phyloP scores from a whole-genome alignment of 1,140 invertebrate genomes.

The Drosophila micromelanica region DNA sequence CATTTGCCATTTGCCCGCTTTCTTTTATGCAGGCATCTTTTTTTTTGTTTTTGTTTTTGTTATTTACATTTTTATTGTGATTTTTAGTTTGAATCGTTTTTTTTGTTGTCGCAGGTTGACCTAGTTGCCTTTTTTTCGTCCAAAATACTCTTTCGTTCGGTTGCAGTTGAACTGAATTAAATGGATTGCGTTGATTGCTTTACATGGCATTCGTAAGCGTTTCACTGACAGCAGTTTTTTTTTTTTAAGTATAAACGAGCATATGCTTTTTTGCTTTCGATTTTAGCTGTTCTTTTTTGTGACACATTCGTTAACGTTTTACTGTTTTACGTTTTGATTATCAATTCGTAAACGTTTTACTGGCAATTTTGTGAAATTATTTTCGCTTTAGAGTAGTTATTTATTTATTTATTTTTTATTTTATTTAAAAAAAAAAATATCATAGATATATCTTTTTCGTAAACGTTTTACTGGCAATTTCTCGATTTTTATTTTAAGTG shows the following conservation, averaged over 20 bases:
- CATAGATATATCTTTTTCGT: too few relatives aligned
- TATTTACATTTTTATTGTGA: neutral
- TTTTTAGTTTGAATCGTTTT: slow-evolving; percentile 12
- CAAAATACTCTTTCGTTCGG: neutral
- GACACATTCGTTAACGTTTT: neutral
- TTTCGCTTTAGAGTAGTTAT: too few relatives aligned
- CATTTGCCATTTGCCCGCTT: slow-evolving; percentile 22
- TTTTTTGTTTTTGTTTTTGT: neutral
- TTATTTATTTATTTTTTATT: too few relatives aligned
- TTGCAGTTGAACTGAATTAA: too few relatives aligned
- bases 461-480: neutral
- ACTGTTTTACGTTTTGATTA: too few relatives aligned
- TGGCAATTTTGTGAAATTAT: neutral
- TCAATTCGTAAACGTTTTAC: neutral
- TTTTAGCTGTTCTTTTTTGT: slow-evolving; percentile 22
- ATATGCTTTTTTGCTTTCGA: neutral
- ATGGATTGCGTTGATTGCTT: neutral
- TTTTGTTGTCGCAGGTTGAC: neutral
- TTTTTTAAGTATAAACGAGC: too few relatives aligned
- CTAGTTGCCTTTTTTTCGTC: too few relatives aligned
- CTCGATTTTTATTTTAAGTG: too few relatives aligned
- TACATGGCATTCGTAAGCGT: slow-evolving; percentile 3
- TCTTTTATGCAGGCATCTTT: neutral
- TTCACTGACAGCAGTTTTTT: too few relatives aligned
- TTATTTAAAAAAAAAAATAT: too few relatives aligned